Conservation (phyloP, 53 echinoderm and acorn worm species). For the Holothuria leucospilota region DNA sequence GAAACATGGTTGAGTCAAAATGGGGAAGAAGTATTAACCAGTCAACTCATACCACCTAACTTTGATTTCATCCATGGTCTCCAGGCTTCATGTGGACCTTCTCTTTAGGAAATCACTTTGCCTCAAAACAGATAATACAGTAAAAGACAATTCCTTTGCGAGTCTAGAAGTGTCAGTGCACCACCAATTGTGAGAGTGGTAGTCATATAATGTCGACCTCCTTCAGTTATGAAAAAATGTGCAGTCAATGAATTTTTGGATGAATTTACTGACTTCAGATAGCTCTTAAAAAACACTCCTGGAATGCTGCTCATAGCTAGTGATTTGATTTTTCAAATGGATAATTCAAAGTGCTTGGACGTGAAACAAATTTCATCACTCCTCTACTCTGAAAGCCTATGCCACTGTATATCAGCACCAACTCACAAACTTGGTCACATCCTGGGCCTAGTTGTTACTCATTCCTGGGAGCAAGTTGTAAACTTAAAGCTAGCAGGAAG, state of each 20-base stretch:
- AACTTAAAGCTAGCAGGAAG: background rate
- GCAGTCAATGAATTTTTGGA: background rate
- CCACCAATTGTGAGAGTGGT: background rate
- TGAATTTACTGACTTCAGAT: background rate
- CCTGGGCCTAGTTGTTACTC: background rate
- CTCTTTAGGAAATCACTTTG: too few species aligned
- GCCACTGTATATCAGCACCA: background rate
- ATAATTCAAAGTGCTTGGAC: background rate
- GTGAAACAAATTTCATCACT: background rate
- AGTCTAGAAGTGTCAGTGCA: conserved; percentile 3
- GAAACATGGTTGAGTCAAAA: too few species aligned
- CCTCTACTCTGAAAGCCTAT: conserved; percentile 1
- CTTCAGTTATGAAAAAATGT: background rate
- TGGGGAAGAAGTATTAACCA: too few species aligned
- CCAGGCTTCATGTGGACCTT: too few species aligned
- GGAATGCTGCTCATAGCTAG: background rate
- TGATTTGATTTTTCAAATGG: conserved; percentile 23
- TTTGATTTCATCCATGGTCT: too few species aligned
- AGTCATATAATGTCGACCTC: conserved; percentile 1
- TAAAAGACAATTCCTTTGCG: background rate
- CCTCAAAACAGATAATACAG: too few species aligned
- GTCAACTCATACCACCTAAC: too few species aligned
- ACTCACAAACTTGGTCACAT: conserved; percentile 35
- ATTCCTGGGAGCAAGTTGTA: background rate
- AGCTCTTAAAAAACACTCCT: background rate